Base-by-base conservation (phyloP, 1,140 invertebrate species). In the Apocrypta bakeri region DNA sequence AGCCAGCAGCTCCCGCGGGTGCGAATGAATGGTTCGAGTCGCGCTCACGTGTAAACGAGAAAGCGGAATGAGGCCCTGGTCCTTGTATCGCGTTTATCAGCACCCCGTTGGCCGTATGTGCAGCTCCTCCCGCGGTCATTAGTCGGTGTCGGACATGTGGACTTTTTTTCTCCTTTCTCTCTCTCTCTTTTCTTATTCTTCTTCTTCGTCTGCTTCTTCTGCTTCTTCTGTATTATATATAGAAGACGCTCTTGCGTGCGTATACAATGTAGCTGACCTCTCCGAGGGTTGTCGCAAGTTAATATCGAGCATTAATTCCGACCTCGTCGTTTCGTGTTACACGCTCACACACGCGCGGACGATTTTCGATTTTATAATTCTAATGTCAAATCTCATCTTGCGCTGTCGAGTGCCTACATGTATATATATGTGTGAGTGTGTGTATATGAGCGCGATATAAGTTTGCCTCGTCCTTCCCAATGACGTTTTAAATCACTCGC, bases 31-130 rank as follows among this genome's bases (percentile, higher is more conserved):
- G 63, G 24, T 24, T 48, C 24, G 63, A 64, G 24, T 29, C 48
- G 33, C 7, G 37, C 69, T 75, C 83, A 24, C 73, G 85, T 89
- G 87, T 85, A 87, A 88, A 86, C 86, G 87, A 86, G 87, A 88
- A 86, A 88, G 87, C 81, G 87, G 86, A 85, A 87, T 85, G 87
- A 86, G 86, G 2, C 2, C 37, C 14, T 48, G 85, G 84, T 84
- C 85, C 85, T 79, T 84, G 87, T 86, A 81, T 79, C 73, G 48
- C 82, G 81, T 86, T 89, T 88, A 88, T 87, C 85, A 79, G 48
- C n/a, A n/a, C 40, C n/a, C 83, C 83, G 82, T 21, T 79, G 83
- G 33, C 72, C 84, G 9, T n/a, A 3, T 4, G 33, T 2, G 31
- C 8, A 4, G 31, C 69, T n/a, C n/a, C n/a, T n/a, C n/a, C n/a